Evolutionary conservation across 2,113 vertebrate genomes (phyloP).

Genomic region (Oceanites oceanicus): DNA sequence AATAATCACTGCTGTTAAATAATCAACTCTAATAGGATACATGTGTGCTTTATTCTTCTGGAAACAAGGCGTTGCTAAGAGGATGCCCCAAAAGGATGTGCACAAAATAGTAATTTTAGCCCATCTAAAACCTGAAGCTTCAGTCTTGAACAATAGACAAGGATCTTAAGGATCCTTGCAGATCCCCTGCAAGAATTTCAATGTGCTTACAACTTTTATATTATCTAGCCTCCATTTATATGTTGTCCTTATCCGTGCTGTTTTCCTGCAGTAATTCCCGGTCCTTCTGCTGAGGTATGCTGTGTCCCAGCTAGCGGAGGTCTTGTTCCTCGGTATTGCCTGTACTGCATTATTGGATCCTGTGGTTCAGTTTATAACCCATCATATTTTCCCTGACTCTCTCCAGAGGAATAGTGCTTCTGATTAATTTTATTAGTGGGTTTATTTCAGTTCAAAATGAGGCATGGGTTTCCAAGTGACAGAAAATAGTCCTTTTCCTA

Average conservation of each 20-base stretch:
- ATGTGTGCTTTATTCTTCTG: not conserved
- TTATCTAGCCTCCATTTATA: not conserved
- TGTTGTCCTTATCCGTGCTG: not conserved
- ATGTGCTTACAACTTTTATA: not conserved
- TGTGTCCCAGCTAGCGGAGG: not conserved
- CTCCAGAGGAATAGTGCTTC: constrained; percentile 23
- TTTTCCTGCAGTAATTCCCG: not conserved
- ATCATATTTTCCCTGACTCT: constrained; percentile 25
- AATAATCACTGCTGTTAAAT: not conserved
- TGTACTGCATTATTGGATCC: constrained; percentile 9
- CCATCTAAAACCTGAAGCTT: not conserved
- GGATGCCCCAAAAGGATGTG: not conserved
- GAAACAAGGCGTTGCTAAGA: not conserved
- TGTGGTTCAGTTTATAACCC: constrained; percentile 38
- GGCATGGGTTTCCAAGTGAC: constrained; percentile 60
- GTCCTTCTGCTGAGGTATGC: not conserved
- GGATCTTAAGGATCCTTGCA: not conserved
- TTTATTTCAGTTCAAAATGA: constrained; percentile 64
- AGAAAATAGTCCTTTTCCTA: constrained; percentile 56
- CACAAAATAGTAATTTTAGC: not conserved
- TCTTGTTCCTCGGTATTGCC: not conserved
- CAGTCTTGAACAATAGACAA: not conserved
- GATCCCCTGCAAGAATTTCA: not conserved
- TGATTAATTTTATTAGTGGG: constrained; percentile 67
- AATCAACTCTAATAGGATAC: not conserved